Evolutionary conservation across 2,888 invertebrate species (phyloP), one percentile per base, ranked within the genome.

Genomic region (Rhingia rostrata): DNA sequence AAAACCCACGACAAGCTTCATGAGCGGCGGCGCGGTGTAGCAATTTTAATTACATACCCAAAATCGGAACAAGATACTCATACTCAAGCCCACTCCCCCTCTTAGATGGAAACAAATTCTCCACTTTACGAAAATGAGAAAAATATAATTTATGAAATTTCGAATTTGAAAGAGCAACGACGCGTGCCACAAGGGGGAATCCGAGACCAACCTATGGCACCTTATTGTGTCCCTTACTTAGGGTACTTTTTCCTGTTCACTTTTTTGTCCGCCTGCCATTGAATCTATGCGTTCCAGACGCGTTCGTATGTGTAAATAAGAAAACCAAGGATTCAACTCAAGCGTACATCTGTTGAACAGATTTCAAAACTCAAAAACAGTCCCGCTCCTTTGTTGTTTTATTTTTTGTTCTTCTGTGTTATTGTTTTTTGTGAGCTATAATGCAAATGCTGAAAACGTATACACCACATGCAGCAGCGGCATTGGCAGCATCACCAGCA

Each of bases 301-400:
- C 41, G 9, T 10, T 49, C 12, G 2, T 12, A 22, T 22, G n/a
- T 45, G 45, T 51, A 58, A 83, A 69, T 63, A 39, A 66, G 37
- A 49, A 66, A 33, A 60, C 37, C 37, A 79, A 56, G 54, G 67
- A 74, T 60, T 84, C 70, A 41, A 45, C 51, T 47, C 56, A 54
- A 60, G 79, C 58, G 74, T 84, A 84, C 83, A 84, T 84, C 83
- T 84, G 83, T 79, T 79, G 64, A 79, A 84, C 83, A 84, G 83
- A 84, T 84, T 79, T 84, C 60, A 79, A 77, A 64, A 66, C 70
- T 77, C 51, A 39, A 69, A 75, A 75, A 64, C 45, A 41, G 60
- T 63, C 72, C 30, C 56, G 45, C 32, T 51, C 7, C 41, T 61
- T 72, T 61, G 66, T 78, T 70, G 63, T 83, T 77, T 45, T 77